Conservation (phyloP, 1,140 invertebrate genomes). For the Bombus impatiens region DNA sequence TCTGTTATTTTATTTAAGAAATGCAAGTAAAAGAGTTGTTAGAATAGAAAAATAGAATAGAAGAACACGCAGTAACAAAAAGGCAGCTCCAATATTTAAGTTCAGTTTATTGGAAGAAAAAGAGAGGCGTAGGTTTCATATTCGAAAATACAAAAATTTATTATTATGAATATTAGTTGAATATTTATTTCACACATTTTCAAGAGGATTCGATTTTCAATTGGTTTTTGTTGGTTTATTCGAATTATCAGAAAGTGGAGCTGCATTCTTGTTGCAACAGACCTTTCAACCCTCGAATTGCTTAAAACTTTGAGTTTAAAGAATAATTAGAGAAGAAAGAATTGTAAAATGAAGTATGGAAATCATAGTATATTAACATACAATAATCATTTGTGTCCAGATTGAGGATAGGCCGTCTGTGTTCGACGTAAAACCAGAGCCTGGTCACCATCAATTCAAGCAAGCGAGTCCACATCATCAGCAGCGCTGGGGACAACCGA, state of each 20-base stretch:
- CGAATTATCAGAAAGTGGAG: not conserved
- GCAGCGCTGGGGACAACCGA: conserved; percentile 77
- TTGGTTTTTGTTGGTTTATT: not conserved
- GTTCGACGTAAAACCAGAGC: conserved; percentile 75
- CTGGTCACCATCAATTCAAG: conserved; percentile 79
- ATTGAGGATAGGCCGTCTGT: conserved; percentile 81
- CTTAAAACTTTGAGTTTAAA: no score
- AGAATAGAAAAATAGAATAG: not conserved
- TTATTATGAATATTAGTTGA: not conserved
- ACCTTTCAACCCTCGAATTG: rapidly evolving
- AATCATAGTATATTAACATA: not conserved
- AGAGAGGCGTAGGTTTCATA: not conserved
- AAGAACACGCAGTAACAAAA: not conserved
- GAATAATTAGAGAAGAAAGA: no score
- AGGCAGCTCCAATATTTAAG: not conserved
- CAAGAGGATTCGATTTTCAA: not conserved
- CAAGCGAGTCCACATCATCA: conserved; percentile 76
- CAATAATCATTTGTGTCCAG: conserved; percentile 52
- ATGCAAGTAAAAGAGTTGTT: not conserved
- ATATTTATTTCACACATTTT: not conserved
- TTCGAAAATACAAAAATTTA: not conserved
- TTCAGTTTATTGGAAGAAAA: not conserved
- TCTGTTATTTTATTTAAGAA: not conserved
- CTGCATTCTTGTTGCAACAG: not conserved
- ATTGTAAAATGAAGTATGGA: no score